These are phyloP conservation scores for Drosophila quinaria DNA, from an alignment of 2,888 invertebrate species.

Conservation along the genomic window DNA sequence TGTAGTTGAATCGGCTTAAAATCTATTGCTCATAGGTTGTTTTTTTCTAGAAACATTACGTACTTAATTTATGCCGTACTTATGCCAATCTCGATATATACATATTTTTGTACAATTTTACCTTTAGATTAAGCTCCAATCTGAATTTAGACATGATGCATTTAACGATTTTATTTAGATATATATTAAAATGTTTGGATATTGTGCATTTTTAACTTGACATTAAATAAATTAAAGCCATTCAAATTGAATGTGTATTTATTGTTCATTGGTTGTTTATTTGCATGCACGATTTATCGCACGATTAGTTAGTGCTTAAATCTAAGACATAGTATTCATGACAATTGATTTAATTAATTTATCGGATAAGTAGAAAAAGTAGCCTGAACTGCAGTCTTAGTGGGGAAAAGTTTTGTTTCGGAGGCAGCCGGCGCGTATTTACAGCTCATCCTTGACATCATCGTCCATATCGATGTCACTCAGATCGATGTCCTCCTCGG, in stretches of 20 bases:
- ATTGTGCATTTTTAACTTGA: neutral
- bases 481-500: conserved; percentile 94
- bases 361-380: conserved; percentile 21
- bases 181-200: neutral
- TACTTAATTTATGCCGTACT: conserved; percentile 50
- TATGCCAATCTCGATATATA: conserved; percentile 4
- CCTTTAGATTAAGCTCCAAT: neutral
- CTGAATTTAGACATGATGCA: conserved; percentile 30
- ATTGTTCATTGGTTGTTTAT: conserved; percentile 34
- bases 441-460: conserved; percentile 86
- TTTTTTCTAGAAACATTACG: conserved; percentile 38
- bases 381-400: conserved; percentile 49
- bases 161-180: neutral
- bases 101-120: conserved; percentile 29
- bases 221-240: neutral
- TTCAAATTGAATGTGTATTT: conserved; percentile 5
- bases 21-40: conserved; percentile 58
- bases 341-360: conserved; percentile 8
- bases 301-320: conserved; percentile 48
- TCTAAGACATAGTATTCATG: conserved; percentile 52
- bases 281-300: conserved; percentile 39
- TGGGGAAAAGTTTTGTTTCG: conserved; percentile 6
- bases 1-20: neutral
- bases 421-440: conserved; percentile 31
- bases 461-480: conserved; percentile 95